A percentile compares a stretch with the other conserved stretches of the same genome.
Conservation (phyloP, 2,888 invertebrate genomes). For the Lithophane ornitopus region DNA sequence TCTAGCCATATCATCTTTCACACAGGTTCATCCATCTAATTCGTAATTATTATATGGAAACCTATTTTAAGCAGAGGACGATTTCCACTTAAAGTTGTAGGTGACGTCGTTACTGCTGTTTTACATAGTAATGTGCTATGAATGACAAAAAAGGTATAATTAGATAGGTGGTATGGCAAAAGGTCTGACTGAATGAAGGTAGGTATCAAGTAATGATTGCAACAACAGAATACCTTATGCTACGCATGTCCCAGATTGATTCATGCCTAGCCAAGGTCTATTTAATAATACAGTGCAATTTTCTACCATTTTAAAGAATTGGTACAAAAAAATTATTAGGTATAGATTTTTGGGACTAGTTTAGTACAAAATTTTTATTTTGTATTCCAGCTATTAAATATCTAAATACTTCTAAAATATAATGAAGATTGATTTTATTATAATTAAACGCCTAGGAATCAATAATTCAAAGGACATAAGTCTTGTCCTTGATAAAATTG, state of each 20-base stretch:
- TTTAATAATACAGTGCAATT: background rate
- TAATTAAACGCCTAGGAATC: background rate
- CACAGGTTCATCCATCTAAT: background rate
- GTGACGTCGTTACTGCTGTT: background rate
- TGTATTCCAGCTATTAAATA: background rate
- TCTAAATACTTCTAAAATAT: background rate
- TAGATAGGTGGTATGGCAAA: background rate
- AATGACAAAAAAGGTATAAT: slow-evolving; percentile 4
- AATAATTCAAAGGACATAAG: slow-evolving; percentile 4
- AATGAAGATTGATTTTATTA: background rate
- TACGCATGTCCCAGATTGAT: slow-evolving; percentile 8
- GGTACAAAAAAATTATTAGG: too few species aligned
- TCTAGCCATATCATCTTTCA: too few species aligned
- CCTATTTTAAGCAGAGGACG: slow-evolving; percentile 12
- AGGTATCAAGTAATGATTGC: background rate
- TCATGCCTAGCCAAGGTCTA: slow-evolving; percentile 12
- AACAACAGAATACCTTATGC: background rate
- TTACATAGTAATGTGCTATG: slow-evolving; percentile 14
- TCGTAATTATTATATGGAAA: background rate
- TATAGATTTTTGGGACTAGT: background rate
- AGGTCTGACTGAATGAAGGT: background rate
- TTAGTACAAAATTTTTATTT: background rate
- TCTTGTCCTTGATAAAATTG: slow-evolving; percentile 18
- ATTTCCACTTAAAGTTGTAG: slow-evolving; percentile 6
- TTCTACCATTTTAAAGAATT: too few species aligned